These are phyloP conservation scores for Ramazzottius varieornatus DNA, from an alignment of 2,888 invertebrate genomes.

Conservation along the genomic window DNA sequence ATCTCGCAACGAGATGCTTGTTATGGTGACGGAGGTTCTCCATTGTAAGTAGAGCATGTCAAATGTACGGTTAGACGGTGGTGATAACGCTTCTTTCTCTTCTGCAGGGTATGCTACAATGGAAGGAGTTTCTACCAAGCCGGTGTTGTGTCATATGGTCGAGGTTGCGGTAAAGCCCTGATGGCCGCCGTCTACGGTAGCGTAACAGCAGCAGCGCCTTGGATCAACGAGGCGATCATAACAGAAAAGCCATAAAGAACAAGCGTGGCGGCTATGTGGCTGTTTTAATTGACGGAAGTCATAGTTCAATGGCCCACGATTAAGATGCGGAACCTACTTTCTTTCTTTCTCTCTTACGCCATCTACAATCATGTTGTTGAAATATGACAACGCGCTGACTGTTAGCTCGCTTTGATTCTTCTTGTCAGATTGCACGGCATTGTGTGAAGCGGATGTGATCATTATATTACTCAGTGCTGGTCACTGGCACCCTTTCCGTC, in stretches of 20 bases:
- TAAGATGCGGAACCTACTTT: no score
- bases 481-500: no score
- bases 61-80: neutral
- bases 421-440: no score
- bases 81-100: neutral
- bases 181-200: slow-evolving; percentile 3
- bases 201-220: slow-evolving; percentile 3
- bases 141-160: neutral
- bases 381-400: no score
- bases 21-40: neutral
- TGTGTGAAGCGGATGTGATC: no score
- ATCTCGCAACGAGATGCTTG: slow-evolving; percentile 1
- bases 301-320: no score
- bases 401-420: no score
- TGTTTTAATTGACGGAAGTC: no score
- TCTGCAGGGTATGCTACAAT: neutral
- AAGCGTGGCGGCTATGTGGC: no score
- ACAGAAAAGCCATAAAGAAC: neutral
- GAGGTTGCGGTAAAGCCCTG: neutral
- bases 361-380: no score
- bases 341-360: no score
- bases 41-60: neutral
- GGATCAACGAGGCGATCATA: neutral
- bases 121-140: neutral
- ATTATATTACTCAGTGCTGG: no score